These are phyloP conservation scores for Musca vetustissima DNA, from an alignment of 1,140 invertebrate genomes.

Conservation along the genomic window DNA sequence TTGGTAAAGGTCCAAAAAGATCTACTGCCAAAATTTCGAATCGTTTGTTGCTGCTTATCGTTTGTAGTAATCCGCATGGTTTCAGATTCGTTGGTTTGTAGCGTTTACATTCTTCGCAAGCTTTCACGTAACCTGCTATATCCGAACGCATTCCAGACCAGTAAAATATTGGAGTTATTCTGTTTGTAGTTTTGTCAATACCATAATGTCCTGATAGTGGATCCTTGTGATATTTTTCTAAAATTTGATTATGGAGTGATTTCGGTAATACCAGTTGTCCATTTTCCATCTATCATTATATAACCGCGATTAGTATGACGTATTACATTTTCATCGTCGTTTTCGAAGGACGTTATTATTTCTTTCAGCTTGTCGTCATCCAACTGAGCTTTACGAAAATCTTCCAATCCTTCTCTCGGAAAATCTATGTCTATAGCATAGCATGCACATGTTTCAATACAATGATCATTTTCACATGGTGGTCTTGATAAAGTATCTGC, in stretches of 20 bases:
- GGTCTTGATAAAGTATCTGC: not conserved
- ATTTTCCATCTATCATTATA: conserved; percentile 5
- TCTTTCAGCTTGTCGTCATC: not conserved
- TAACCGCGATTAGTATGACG: not conserved
- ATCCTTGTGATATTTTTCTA: not conserved
- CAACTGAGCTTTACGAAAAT: not conserved
- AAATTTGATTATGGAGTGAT: not conserved
- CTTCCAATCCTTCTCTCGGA: not conserved
- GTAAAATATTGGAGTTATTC: not conserved
- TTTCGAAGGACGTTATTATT: not conserved
- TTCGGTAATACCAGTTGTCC: not conserved
- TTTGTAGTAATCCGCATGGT: conserved; percentile 35
- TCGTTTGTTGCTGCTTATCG: conserved; percentile 25
- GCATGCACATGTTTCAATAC: not conserved
- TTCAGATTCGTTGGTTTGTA: conserved; percentile 44
- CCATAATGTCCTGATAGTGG: not conserved
- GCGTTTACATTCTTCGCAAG: conserved; percentile 37
- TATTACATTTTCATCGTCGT: not conserved
- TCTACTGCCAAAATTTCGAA: conserved; percentile 37
- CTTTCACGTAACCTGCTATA: conserved; percentile 32
- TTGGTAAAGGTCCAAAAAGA: conserved; percentile 20
- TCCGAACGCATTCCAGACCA: conserved; percentile 5
- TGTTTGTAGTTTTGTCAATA: not conserved
- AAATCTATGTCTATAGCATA: not conserved
- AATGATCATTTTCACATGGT: not conserved